Evolutionary conservation across 2,888 invertebrate species (phyloP).

Genomic region (Troides aeacus): DNA sequence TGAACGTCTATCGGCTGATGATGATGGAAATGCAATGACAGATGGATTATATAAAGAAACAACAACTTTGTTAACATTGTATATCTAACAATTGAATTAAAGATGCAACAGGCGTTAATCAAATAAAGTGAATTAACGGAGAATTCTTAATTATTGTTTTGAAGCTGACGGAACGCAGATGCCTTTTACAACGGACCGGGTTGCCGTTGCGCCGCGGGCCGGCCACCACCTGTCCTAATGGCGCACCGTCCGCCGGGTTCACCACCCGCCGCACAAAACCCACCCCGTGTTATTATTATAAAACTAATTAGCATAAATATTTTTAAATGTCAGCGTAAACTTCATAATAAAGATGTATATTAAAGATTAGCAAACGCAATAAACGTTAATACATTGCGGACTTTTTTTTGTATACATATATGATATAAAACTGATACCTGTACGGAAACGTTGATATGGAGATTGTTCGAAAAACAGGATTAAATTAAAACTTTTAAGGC

Average conservation of each 20-base stretch:
- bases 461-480: too few species aligned
- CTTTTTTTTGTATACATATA: too few species aligned
- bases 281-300: constrained; percentile 12
- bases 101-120: constrained; percentile 15
- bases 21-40: background rate
- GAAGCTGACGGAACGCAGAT: constrained; percentile 22
- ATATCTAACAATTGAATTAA: background rate
- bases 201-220: constrained; percentile 59
- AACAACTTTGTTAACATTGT: background rate
- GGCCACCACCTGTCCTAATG: constrained; percentile 55
- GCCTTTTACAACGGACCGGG: constrained; percentile 30
- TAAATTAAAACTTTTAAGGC: too few species aligned
- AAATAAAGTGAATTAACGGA: constrained; percentile 19
- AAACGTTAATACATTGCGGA: background rate
- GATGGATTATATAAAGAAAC: background rate
- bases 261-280: constrained; percentile 22
- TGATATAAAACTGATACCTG: too few species aligned
- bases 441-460: too few species aligned
- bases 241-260: constrained; percentile 20
- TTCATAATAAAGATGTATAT: background rate
- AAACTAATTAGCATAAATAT: constrained; percentile 17
- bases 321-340: constrained; percentile 32
- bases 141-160: constrained; percentile 18
- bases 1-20: too few species aligned
- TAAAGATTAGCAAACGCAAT: background rate